These are phyloP conservation scores for Argopecten irradians DNA, from an alignment of 1,140 invertebrate genomes.

Conservation along the genomic window DNA sequence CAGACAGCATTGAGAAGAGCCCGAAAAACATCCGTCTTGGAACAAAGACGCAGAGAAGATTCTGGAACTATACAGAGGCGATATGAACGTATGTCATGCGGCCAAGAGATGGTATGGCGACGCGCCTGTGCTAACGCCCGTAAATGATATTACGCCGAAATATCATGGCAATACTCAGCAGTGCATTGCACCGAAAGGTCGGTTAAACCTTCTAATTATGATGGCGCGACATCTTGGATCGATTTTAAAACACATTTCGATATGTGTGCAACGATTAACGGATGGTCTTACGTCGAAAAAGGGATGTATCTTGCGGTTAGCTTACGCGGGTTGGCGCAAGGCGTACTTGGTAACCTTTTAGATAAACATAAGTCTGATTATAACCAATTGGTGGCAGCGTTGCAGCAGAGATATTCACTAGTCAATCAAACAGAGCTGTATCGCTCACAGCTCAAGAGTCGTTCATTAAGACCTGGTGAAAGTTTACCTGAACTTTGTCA, in stretches of 20 bases:
- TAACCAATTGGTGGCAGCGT: not conserved
- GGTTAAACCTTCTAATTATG: constrained; percentile 30
- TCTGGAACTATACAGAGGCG: not conserved
- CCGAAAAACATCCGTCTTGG: not conserved
- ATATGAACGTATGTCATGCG: not conserved
- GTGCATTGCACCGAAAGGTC: not conserved
- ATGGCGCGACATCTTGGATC: not conserved
- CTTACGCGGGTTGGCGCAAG: constrained; percentile 27
- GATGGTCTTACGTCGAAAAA: constrained; percentile 25
- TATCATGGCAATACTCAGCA: not conserved
- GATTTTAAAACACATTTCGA: constrained; percentile 42
- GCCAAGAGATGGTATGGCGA: not conserved
- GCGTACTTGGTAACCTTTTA: constrained; percentile 25
- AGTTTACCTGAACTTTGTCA: not conserved
- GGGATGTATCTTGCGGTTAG: constrained; percentile 19
- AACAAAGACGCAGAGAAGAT: not conserved
- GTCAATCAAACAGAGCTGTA: constrained; percentile 27
- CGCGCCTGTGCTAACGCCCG: not conserved
- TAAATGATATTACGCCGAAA: not conserved
- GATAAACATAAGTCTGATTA: not conserved
- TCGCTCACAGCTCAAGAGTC: not conserved
- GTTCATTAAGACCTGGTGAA: not conserved
- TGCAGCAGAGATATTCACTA: constrained; percentile 15
- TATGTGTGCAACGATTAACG: constrained; percentile 26
- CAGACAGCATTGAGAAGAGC: not conserved